Base-by-base conservation (phyloP, 2,797 vertebrate species). In the Triplophysa bombifrons region DNA sequence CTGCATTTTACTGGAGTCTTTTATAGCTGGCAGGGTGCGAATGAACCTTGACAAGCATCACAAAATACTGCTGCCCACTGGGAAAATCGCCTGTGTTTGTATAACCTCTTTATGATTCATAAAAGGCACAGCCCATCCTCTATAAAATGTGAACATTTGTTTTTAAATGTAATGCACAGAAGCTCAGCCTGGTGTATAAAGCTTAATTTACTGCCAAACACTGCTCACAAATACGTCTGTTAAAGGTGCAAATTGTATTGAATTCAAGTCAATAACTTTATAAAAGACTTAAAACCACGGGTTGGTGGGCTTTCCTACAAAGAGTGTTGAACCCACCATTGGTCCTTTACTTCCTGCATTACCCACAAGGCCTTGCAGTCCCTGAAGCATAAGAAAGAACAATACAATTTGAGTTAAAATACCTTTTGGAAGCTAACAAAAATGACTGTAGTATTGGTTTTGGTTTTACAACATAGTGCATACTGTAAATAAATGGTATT, bases 331-430 rank as follows among this genome's bases (percentile, higher is more conserved):
- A 91, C 94, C 94, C 87, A 97, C 96, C 73, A 0, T 78, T 0
- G 34, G 66, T 17, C 95, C 96, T 69, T 90, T 93, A 86, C 70
- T 89, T 83, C 95, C 95, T 0, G 86, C 72, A 25, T 72, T 89
- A 73, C 95, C 95, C 17, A 84, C 0, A 0, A 84, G 68, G 66
- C 96, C 96, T 2, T 88, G 63, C 3, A 80, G 72, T 64, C 96
- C 96, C 96, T 97, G 88, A 60, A 88, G 81, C n/a, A 85, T 27
- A 83, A 56, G 78, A 84, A 34, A 81, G 60, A 70, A 50, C 2
- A 63, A 27, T 71, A 3, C 53, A 46, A 50, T 74, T 12, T 60
- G 30, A 22, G 55, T 22, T 38, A 7, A 69, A 69, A 41, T 41
- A 48, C 46, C 46, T 14, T 13, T 14, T 48, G 46, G 13, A 48